Evolutionary conservation across 2,888 invertebrate species (phyloP).

Genomic region (Trissoscelio sp.): DNA sequence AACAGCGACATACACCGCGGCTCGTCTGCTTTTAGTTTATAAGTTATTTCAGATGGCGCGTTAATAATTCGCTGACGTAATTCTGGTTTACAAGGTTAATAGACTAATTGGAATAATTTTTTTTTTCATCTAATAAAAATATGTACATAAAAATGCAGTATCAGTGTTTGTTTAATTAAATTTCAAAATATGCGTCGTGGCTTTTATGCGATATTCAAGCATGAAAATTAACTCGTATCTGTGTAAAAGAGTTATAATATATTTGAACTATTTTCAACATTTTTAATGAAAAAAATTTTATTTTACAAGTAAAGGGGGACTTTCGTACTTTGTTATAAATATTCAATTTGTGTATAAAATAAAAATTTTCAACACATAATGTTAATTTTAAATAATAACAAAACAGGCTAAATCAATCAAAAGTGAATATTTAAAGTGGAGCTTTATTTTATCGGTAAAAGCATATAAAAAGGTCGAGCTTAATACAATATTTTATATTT

Average conservation of each 20-base stretch:
- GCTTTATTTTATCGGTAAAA: not conserved
- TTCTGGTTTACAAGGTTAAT: conserved; percentile 20
- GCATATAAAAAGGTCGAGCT: not conserved
- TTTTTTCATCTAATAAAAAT: conserved; percentile 14
- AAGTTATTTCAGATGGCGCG: conserved; percentile 38
- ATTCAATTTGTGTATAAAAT: no score
- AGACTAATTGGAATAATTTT: conserved; percentile 34
- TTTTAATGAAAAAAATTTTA: no score
- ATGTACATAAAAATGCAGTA: not conserved
- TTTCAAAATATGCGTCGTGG: not conserved
- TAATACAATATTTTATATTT: not conserved
- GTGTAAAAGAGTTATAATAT: not conserved
- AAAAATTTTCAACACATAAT: no score
- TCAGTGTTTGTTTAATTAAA: conserved; percentile 20
- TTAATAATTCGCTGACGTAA: conserved; percentile 31
- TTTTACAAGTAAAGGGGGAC: no score
- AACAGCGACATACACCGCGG: conserved; percentile 2
- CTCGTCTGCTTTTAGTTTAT: conserved; percentile 23
- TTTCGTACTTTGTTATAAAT: no score
- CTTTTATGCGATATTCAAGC: conserved; percentile 1
- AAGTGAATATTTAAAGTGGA: not conserved
- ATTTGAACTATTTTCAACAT: no score
- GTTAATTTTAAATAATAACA: not conserved
- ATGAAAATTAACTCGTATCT: not conserved
- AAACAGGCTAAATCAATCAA: not conserved